These are phyloP conservation scores for Phthorimaea operculella DNA, from an alignment of 1,140 invertebrate species.

Conservation along the genomic window DNA sequence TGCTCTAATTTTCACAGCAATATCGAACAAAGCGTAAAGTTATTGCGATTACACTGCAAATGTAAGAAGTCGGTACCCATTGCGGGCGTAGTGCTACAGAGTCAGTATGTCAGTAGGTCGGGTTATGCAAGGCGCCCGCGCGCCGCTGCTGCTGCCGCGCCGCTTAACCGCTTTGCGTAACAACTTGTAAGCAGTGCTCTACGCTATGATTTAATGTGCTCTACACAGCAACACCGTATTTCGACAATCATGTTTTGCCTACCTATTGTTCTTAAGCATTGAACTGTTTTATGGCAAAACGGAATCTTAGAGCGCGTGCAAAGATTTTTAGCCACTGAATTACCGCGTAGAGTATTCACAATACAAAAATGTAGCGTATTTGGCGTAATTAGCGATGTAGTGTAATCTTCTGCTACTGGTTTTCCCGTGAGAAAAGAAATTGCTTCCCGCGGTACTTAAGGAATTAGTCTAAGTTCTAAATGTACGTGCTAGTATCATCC, in stretches of 20 bases:
- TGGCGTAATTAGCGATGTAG: too few species aligned
- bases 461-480: too few species aligned
- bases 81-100: conserved; percentile 48
- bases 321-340: too few species aligned
- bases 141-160: conserved; percentile 9
- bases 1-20: too few species aligned
- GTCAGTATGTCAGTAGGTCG: conserved; percentile 60
- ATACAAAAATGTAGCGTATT: too few species aligned
- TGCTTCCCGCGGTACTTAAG: too few species aligned
- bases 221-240: neutral
- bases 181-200: conserved; percentile 41
- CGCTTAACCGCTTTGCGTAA: conserved; percentile 58
- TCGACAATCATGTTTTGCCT: neutral
- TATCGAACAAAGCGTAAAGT: neutral
- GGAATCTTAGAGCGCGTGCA: too few species aligned
- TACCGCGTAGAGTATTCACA: too few species aligned
- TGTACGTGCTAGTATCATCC: too few species aligned
- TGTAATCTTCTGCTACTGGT: too few species aligned
- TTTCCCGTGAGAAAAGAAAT: too few species aligned
- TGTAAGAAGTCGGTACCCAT: conserved; percentile 36
- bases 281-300: too few species aligned
- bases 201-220: conserved; percentile 31
- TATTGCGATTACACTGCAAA: conserved; percentile 22
- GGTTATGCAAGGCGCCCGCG: conserved; percentile 36
- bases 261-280: neutral